A percentile compares a stretch with the other conserved stretches of the same genome.
phyloP scores from a whole-genome alignment of 2,888 invertebrate genomes.

The Philopedon plagiatum region DNA sequence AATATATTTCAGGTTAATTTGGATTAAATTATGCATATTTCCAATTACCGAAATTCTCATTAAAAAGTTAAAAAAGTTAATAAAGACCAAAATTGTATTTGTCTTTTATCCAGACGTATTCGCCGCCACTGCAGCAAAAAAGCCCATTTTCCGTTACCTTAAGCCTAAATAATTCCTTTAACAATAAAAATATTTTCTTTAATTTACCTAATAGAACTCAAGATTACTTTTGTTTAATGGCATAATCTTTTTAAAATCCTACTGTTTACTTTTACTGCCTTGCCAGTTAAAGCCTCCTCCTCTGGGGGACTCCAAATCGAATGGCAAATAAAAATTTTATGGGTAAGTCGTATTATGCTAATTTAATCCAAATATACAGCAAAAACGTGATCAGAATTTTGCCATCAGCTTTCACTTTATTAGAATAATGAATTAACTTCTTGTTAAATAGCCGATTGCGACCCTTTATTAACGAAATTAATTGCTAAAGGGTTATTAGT shows the following conservation, averaged over 20 bases:
- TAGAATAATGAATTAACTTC: constrained; percentile 48
- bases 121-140: too few relatives aligned
- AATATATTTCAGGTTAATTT: too few relatives aligned
- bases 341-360: constrained; percentile 44
- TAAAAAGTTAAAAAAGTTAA: too few relatives aligned
- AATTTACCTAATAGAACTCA: constrained; percentile 20
- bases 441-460: constrained; percentile 40
- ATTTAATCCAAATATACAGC: constrained; percentile 44
- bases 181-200: constrained; percentile 18
- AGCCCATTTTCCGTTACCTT: neutral
- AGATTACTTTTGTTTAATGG: constrained; percentile 15
- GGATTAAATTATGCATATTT: too few relatives aligned
- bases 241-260: constrained; percentile 22
- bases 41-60: too few relatives aligned
- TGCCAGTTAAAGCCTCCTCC: constrained; percentile 16
- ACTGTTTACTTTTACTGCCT: constrained; percentile 20
- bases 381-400: constrained; percentile 47
- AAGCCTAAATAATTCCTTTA: neutral
- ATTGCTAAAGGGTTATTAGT: neutral
- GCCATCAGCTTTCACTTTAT: constrained; percentile 31
- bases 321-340: constrained; percentile 42
- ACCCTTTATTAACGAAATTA: constrained; percentile 1
- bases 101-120: too few relatives aligned
- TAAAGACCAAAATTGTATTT: too few relatives aligned
- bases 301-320: constrained; percentile 19